Conservation (phyloP, 2,888 invertebrate species). For the Carpatolechia fugitivella region DNA sequence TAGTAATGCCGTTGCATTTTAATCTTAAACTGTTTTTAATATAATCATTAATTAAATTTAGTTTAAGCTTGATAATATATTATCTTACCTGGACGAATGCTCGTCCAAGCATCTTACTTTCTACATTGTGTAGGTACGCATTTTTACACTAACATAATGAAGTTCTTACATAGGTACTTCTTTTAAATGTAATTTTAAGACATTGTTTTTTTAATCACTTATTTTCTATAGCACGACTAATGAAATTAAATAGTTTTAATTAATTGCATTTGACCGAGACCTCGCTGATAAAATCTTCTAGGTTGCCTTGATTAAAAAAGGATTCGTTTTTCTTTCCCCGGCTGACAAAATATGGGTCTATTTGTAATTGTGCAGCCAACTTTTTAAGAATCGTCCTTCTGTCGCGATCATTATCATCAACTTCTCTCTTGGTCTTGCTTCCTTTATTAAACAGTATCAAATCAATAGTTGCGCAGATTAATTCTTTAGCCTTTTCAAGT, state of each 20-base stretch:
- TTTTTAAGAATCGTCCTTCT: conserved; percentile 63
- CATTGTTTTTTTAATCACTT: no score
- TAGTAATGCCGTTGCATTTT: no score
- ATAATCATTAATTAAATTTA: no score
- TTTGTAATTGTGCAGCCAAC: conserved; percentile 62
- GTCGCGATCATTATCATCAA: conserved; percentile 53
- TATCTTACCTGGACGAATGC: no score
- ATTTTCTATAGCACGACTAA: no score
- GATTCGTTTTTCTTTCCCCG: conserved; percentile 58
- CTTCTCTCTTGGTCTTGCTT: conserved; percentile 52
- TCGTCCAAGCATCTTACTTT: no score
- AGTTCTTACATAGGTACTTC: no score
- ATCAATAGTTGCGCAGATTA: conserved; percentile 60
- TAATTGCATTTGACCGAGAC: conserved; percentile 54
- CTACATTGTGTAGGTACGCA: no score
- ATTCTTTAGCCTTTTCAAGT: conserved; percentile 50
- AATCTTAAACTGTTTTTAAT: no score
- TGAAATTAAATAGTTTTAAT: conserved; percentile 5
- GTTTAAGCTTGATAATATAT: no score
- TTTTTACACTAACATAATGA: no score
- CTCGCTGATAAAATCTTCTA: conserved; percentile 53
- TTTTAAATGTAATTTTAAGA: no score
- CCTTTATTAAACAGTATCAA: conserved; percentile 37
- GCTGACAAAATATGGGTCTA: conserved; percentile 68
- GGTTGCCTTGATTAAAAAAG: conserved; percentile 31